phyloP scores from a whole-genome alignment of 2,888 invertebrate species.

The Fragum fragum region DNA sequence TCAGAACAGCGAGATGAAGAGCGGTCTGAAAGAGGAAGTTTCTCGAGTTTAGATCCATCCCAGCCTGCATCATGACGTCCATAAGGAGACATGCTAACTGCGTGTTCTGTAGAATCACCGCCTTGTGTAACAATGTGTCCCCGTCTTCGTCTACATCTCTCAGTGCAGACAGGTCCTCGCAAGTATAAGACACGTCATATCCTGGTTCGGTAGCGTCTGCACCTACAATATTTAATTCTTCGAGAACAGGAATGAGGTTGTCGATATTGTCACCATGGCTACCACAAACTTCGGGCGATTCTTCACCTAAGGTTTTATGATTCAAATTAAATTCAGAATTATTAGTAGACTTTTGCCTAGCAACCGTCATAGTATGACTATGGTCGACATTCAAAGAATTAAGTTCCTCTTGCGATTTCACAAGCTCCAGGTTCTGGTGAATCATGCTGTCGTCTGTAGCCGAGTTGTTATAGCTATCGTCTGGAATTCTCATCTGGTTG shows the following conservation, averaged over 20 bases:
- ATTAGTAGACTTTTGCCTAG: not conserved
- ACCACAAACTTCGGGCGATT: not conserved
- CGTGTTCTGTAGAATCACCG: slow-evolving; percentile 50
- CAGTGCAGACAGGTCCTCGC: slow-evolving; percentile 6
- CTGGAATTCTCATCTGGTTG: not conserved
- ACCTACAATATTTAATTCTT: not conserved
- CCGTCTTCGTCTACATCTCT: slow-evolving; percentile 62
- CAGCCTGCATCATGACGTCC: slow-evolving; percentile 2
- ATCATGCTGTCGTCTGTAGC: not conserved
- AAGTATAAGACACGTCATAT: not conserved
- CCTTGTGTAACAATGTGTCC: slow-evolving; percentile 64
- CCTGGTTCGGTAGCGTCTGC: not conserved
- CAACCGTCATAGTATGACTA: slow-evolving; percentile 1
- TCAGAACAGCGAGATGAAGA: slow-evolving; percentile 33
- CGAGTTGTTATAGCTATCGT: not conserved
- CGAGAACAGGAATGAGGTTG: not conserved
- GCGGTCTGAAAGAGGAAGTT: slow-evolving; percentile 34
- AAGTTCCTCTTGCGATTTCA: slow-evolving; percentile 2
- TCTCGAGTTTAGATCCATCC: not conserved
- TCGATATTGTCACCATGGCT: not conserved
- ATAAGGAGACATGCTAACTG: slow-evolving; percentile 47
- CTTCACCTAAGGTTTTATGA: not conserved
- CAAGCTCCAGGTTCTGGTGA: not conserved
- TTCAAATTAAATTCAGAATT: not conserved
- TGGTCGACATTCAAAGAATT: not conserved